Conservation (phyloP, 2,888 invertebrate species). For the Ornithoptera priamus region DNA sequence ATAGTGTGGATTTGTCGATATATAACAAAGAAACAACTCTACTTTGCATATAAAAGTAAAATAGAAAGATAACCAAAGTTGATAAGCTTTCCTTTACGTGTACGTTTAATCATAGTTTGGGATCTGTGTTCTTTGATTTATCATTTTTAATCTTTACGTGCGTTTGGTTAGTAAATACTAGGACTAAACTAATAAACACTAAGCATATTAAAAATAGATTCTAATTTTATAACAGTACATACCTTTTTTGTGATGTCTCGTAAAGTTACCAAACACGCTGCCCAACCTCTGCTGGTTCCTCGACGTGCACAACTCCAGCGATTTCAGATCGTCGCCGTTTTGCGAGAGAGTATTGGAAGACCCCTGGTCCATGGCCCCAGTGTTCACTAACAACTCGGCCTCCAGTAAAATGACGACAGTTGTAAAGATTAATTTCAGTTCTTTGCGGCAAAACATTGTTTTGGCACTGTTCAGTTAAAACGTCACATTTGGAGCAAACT, state of each 20-base stretch:
- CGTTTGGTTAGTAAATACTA: too few relatives aligned
- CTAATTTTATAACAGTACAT: neutral
- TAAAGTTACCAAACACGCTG: conserved; percentile 73
- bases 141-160: too few relatives aligned
- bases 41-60: too few relatives aligned
- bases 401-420: conserved; percentile 69
- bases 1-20: too few relatives aligned
- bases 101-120: too few relatives aligned
- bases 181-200: too few relatives aligned
- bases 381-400: conserved; percentile 68
- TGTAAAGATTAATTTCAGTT: conserved; percentile 73
- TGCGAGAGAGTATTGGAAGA: conserved; percentile 68
- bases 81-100: too few relatives aligned
- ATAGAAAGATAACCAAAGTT: too few relatives aligned
- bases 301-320: conserved; percentile 67
- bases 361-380: conserved; percentile 69
- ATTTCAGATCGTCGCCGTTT: conserved; percentile 67
- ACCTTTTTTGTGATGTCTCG: conserved; percentile 76
- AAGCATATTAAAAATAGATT: too few relatives aligned
- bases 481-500: conserved; percentile 62
- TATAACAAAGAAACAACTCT: too few relatives aligned
- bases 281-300: conserved; percentile 71
- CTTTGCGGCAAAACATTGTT: conserved; percentile 77
- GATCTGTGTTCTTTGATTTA: too few relatives aligned
- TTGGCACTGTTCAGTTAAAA: conserved; percentile 60